phyloP scores from a whole-genome alignment of 2,888 invertebrate genomes.

The Hyles lineata region DNA sequence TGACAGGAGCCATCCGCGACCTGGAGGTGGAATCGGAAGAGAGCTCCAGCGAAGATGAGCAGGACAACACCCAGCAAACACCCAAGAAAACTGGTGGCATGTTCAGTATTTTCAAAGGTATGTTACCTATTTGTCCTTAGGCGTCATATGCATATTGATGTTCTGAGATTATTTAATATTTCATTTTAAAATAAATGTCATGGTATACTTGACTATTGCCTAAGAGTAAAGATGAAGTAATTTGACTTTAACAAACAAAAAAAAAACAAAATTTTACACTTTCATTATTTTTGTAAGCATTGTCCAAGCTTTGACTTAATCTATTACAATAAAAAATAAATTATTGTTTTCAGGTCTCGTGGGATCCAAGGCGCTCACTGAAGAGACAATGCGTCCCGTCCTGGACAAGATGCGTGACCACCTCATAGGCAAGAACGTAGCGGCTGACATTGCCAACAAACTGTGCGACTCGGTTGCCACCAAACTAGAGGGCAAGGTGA shows the following conservation, averaged over 20 bases:
- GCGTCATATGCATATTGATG: not conserved
- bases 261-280: not conserved
- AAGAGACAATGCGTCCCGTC: slow-evolving; percentile 92
- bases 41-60: slow-evolving; percentile 87
- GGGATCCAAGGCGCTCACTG: slow-evolving; percentile 94
- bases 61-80: slow-evolving; percentile 70
- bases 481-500: slow-evolving; percentile 94
- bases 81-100: slow-evolving; percentile 85
- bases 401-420: slow-evolving; percentile 98
- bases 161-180: no score
- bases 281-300: no score
- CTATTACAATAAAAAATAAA: no score
- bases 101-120: slow-evolving; percentile 93
- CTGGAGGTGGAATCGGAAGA: slow-evolving; percentile 91
- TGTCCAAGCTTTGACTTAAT: no score
- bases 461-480: slow-evolving; percentile 96
- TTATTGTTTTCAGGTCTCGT: slow-evolving; percentile 86
- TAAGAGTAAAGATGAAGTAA: not conserved
- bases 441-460: slow-evolving; percentile 96
- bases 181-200: no score
- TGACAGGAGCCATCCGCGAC: slow-evolving; percentile 93
- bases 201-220: no score
- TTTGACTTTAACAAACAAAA: not conserved
- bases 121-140: slow-evolving; percentile 12
- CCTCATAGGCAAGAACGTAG: slow-evolving; percentile 98